Evolutionary conservation across 37 sponge, comb jelly and placozoan genomes (phyloP).

Genomic region (Beroe ovata): DNA sequence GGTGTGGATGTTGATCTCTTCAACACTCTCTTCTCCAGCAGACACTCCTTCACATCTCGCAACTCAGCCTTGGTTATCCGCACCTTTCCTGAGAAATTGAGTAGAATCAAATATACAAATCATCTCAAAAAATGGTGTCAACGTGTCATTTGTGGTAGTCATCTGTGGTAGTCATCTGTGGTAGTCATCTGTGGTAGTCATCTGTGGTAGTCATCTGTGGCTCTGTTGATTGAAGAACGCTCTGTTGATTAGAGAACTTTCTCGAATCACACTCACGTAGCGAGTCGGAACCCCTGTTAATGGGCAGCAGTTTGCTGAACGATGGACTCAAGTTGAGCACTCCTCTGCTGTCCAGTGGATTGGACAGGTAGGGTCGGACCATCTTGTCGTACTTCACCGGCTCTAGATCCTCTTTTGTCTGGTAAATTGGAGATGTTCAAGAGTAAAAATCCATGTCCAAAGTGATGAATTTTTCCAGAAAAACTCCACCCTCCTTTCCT

Average conservation of each 20-base stretch:
- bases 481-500: no score
- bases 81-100: slow-evolving; percentile 3
- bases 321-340: slow-evolving; percentile 12
- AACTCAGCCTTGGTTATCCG: slow-evolving; percentile 19
- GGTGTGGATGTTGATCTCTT: slow-evolving; percentile 36
- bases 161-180: no score
- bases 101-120: no score
- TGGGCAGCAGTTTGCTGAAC: slow-evolving; percentile 45
- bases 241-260: no score
- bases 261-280: not conserved
- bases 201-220: no score
- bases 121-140: no score
- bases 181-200: no score
- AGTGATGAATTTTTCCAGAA: no score
- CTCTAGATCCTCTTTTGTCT: not conserved
- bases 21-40: not conserved
- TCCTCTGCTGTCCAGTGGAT: slow-evolving; percentile 1
- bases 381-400: slow-evolving; percentile 20
- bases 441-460: no score
- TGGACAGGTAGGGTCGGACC: slow-evolving; percentile 44
- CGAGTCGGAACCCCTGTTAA: not conserved
- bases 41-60: slow-evolving; percentile 51
- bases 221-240: no score
- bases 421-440: no score
- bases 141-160: no score